These are phyloP conservation scores for Tupaia tana DNA, from an alignment of 2,113 vertebrate species.

Conservation along the genomic window DNA sequence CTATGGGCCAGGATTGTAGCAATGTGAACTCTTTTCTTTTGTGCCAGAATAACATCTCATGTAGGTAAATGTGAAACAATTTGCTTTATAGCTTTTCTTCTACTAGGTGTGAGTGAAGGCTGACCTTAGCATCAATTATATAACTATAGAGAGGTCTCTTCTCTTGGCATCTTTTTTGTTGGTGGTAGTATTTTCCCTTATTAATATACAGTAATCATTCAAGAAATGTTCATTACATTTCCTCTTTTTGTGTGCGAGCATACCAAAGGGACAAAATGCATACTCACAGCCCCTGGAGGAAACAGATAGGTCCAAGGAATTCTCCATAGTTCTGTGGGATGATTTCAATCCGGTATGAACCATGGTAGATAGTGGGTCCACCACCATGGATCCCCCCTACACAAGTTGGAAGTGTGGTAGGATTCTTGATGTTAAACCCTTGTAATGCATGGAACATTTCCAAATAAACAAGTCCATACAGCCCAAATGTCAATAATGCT, in stretches of 20 bases:
- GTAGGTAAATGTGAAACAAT: not conserved
- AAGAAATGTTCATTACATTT: not conserved
- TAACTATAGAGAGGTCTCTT: not conserved
- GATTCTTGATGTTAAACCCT: not conserved
- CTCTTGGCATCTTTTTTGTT: not conserved
- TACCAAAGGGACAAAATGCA: not conserved
- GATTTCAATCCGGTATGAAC: not conserved
- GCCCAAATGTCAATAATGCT: not conserved
- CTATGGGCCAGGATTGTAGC: not conserved
- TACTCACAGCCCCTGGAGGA: not conserved
- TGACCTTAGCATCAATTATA: not conserved
- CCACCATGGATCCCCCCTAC: not conserved
- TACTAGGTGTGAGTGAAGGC: not conserved
- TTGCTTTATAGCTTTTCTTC: not conserved
- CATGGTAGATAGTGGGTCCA: not conserved
- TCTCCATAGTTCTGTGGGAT: not conserved
- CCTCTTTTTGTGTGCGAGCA: not conserved
- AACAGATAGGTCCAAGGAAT: not conserved
- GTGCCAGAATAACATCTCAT: not conserved
- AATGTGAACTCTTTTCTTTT: not conserved
- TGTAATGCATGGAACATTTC: not conserved
- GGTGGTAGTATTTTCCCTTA: not conserved
- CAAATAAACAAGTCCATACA: not conserved
- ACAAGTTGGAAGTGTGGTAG: too few relatives aligned
- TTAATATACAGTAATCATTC: conserved; percentile 30